Conservation (phyloP, 1,140 invertebrate species). For the Tetramorium simillimum region DNA sequence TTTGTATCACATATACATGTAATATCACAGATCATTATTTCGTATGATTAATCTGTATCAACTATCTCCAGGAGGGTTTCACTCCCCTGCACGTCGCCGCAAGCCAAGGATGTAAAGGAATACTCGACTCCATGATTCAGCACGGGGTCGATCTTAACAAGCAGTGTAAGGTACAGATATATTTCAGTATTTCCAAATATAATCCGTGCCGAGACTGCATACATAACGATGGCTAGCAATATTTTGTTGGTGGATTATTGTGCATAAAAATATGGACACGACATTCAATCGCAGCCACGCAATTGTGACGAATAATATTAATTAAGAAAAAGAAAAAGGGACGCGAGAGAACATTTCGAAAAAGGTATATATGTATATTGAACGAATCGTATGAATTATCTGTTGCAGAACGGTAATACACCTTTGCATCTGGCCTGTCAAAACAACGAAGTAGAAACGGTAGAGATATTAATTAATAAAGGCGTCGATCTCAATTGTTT, state of each 20-base stretch:
- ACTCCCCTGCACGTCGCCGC: conserved; percentile 92
- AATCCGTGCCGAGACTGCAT: conserved; percentile 10
- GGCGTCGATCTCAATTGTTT: conserved; percentile 90
- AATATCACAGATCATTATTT: not conserved
- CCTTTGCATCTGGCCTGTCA: conserved; percentile 92
- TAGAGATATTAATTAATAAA: conserved; percentile 89
- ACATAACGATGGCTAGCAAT: not conserved
- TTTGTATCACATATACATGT: no score
- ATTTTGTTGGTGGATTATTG: conserved; percentile 2
- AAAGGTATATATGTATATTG: not conserved
- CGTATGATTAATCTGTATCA: not conserved
- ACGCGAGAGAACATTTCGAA: not conserved
- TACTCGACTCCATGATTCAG: conserved; percentile 89
- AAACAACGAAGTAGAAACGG: conserved; percentile 89
- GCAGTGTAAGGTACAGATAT: conserved; percentile 89
- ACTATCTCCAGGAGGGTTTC: conserved; percentile 88
- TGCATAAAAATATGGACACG: not conserved
- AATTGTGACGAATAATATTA: conserved; percentile 4
- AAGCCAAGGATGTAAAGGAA: conserved; percentile 90
- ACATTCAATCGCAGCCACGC: not conserved
- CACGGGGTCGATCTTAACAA: conserved; percentile 89
- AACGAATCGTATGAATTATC: not conserved
- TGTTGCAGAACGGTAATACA: conserved; percentile 90
- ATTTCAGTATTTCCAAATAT: conserved; percentile 21
- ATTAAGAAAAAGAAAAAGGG: not conserved